Conservation (phyloP, 2,797 vertebrate species). For the Mareca strepera region DNA sequence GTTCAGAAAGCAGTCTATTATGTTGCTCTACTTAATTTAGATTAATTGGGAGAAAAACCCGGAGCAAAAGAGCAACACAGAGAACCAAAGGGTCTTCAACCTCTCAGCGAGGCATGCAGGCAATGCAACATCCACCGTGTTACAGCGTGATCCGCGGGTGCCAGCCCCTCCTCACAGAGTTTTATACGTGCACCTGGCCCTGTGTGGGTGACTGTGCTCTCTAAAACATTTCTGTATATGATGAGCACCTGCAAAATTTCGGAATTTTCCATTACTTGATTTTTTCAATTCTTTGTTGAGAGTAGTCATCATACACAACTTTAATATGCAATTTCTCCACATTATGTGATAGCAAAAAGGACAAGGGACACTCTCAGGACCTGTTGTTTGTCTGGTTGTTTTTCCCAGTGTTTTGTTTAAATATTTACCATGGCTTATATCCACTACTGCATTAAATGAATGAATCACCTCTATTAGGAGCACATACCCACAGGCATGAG, state of each 20-base stretch:
- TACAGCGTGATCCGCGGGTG: rapidly evolving
- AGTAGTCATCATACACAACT: not conserved
- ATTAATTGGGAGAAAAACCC: not conserved
- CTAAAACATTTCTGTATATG: not conserved
- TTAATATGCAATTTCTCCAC: not conserved
- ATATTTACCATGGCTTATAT: not conserved
- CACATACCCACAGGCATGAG: not conserved
- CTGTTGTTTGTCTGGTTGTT: not conserved
- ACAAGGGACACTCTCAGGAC: not conserved
- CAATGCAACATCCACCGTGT: rapidly evolving
- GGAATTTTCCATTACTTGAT: not conserved
- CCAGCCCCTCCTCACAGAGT: not conserved
- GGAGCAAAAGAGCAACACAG: not conserved
- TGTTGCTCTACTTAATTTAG: not conserved
- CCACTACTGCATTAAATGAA: not conserved
- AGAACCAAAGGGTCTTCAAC: not conserved
- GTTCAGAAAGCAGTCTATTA: not conserved
- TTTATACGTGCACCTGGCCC: not conserved
- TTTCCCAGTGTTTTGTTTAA: not conserved
- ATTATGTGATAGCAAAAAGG: not conserved
- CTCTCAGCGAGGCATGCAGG: not conserved
- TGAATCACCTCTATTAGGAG: not conserved
- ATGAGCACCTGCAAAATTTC: not conserved
- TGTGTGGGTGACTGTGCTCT: not conserved
- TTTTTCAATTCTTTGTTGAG: not conserved